Conservation (phyloP, 2,888 invertebrate species). For the Alentia gelatinosa region DNA sequence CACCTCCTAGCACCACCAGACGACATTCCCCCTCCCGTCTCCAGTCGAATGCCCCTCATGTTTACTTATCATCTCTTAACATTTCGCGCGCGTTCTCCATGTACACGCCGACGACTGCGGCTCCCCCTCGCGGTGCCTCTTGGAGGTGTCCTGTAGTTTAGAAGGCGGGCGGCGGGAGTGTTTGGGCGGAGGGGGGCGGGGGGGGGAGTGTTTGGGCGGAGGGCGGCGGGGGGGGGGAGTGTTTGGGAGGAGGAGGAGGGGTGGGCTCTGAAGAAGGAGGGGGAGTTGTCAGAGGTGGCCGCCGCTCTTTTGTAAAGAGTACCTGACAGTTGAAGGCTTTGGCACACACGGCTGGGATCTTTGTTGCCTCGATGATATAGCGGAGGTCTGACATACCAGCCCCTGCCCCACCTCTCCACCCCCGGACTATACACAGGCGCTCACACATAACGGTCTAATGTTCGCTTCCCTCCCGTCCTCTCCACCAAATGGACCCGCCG, state of each 20-base stretch:
- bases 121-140: no score
- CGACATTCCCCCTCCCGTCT: neutral
- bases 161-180: no score
- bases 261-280: neutral
- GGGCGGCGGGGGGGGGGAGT: neutral
- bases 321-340: neutral
- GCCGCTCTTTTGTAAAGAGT: neutral
- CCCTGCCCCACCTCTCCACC: neutral
- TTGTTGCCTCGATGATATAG: neutral
- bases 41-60: neutral
- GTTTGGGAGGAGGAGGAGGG: neutral
- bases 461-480: neutral
- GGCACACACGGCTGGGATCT: neutral
- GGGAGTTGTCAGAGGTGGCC: neutral
- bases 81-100: neutral
- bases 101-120: neutral
- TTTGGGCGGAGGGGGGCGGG: no score
- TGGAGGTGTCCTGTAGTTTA: no score
- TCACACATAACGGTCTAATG: conserved; percentile 4
- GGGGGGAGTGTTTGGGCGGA: no score
- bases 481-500: neutral
- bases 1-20: neutral
- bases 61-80: neutral
- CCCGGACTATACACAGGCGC: neutral
- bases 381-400: neutral